A percentile compares a stretch with the other conserved stretches of the same genome.
phyloP scores from a whole-genome alignment of 2,113 vertebrate genomes.

The Boleophthalmus pectinirostris region DNA sequence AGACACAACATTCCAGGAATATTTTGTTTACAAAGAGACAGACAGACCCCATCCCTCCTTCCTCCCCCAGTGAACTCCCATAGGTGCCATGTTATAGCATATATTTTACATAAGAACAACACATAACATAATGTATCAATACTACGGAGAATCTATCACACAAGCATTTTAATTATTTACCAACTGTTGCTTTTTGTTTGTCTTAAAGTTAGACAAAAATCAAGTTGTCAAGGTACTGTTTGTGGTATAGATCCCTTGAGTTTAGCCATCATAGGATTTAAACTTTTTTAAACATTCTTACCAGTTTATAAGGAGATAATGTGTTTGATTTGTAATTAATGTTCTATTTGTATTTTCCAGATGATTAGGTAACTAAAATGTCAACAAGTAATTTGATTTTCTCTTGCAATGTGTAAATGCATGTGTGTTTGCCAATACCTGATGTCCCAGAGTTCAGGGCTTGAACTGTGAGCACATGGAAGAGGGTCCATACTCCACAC shows the following conservation, averaged over 20 bases:
- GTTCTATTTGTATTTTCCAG: background rate
- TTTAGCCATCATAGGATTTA: too few relatives aligned
- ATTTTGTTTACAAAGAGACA: constrained; percentile 44
- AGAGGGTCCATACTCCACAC: constrained; percentile 90
- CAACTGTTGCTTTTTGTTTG: too few relatives aligned
- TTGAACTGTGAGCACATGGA: constrained; percentile 88
- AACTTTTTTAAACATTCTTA: too few relatives aligned
- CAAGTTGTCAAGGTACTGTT: too few relatives aligned
- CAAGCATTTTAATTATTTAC: too few relatives aligned
- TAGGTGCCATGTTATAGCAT: background rate
- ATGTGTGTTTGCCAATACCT: constrained; percentile 50
- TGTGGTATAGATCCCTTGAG: too few relatives aligned
- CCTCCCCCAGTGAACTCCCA: constrained; percentile 15
- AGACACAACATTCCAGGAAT: constrained; percentile 31
- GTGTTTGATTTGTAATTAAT: background rate
- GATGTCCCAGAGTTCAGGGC: constrained; percentile 59
- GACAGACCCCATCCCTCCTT: constrained; percentile 21
- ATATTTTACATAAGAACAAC: background rate
- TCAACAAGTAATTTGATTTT: background rate
- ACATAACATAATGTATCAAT: too few relatives aligned
- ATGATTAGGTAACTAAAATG: background rate
- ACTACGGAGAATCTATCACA: too few relatives aligned
- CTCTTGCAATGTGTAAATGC: background rate
- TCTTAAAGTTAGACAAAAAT: too few relatives aligned
- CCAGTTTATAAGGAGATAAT: too few relatives aligned